phyloP scores from a whole-genome alignment of 2,113 vertebrate species.

The Phyllostomus hastatus region DNA sequence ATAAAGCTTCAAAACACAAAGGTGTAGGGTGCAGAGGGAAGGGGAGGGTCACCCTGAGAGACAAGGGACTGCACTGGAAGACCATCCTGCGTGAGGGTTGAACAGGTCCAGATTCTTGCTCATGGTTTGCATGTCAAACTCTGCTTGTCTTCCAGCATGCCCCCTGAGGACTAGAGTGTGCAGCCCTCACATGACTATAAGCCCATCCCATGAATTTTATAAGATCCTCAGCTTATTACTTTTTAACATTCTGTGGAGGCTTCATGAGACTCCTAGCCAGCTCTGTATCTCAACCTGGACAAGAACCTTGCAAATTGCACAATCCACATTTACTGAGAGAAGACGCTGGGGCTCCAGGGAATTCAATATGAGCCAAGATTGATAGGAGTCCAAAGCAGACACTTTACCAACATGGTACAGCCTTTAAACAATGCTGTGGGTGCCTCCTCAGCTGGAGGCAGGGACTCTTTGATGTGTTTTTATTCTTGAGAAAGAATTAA shows the following conservation, averaged over 20 bases:
- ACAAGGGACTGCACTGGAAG: not conserved
- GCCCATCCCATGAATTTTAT: not conserved
- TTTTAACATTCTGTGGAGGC: not conserved
- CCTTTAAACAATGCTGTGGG: not conserved
- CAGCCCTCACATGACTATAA: rapidly evolving
- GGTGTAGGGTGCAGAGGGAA: not conserved
- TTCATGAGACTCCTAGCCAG: not conserved
- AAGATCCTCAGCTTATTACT: not conserved
- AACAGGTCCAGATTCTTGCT: not conserved
- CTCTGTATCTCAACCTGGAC: not conserved
- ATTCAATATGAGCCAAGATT: not conserved
- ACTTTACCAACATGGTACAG: rapidly evolving
- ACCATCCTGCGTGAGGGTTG: too few species aligned
- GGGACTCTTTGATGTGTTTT: not conserved
- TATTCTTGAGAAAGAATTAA: not conserved
- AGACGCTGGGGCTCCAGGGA: not conserved
- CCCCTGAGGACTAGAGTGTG: not conserved
- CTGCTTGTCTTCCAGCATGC: not conserved
- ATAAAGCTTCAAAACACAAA: not conserved
- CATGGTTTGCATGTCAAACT: not conserved
- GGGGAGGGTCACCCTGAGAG: too few species aligned
- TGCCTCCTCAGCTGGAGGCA: not conserved
- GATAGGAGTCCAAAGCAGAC: not conserved
- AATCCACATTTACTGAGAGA: not conserved
- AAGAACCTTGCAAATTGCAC: not conserved